A percentile compares a stretch with the other conserved stretches of the same genome.
These are phyloP conservation scores for Nibea albiflora DNA, from an alignment of 2,113 vertebrate species.

Conservation along the genomic window DNA sequence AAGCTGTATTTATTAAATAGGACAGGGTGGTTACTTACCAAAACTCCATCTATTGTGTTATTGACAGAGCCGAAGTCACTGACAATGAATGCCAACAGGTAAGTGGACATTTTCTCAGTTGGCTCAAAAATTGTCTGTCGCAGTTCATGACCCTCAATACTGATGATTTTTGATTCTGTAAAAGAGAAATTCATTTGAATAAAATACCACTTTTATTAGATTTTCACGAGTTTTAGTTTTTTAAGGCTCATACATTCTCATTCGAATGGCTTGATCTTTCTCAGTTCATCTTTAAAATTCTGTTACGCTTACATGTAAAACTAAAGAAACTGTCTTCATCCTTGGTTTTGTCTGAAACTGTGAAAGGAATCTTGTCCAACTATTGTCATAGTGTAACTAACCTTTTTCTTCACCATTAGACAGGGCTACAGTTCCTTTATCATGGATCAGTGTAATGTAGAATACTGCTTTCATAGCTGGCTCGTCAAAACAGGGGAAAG, in stretches of 20 bases:
- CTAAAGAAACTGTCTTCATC: not conserved
- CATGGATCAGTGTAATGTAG: slow-evolving; percentile 81
- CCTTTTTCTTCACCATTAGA: slow-evolving; percentile 80
- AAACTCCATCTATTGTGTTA: accelerated
- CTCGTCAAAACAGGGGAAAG: slow-evolving; percentile 87
- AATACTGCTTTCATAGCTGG: slow-evolving; percentile 85
- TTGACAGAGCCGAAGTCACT: slow-evolving; percentile 76
- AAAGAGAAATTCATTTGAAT: not conserved
- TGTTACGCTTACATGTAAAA: too few relatives aligned
- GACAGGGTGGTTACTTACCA: slow-evolving; percentile 75
- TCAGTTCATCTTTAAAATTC: too few relatives aligned
- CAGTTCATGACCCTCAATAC: accelerated
- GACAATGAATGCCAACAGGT: slow-evolving; percentile 94
- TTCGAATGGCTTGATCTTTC: not conserved
- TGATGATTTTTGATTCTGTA: slow-evolving; percentile 30
- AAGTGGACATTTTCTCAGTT: slow-evolving; percentile 93
- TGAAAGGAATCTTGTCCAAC: not conserved
- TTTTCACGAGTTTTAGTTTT: too few relatives aligned
- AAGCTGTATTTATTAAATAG: not conserved
- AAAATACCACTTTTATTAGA: not conserved
- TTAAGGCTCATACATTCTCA: too few relatives aligned
- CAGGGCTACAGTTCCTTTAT: slow-evolving; percentile 63
- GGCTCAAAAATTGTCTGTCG: slow-evolving; percentile 72
- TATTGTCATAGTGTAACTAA: not conserved
- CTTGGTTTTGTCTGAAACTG: too few relatives aligned